These are phyloP conservation scores for Tenthredo notha DNA, from an alignment of 2,888 invertebrate genomes.

Conservation along the genomic window DNA sequence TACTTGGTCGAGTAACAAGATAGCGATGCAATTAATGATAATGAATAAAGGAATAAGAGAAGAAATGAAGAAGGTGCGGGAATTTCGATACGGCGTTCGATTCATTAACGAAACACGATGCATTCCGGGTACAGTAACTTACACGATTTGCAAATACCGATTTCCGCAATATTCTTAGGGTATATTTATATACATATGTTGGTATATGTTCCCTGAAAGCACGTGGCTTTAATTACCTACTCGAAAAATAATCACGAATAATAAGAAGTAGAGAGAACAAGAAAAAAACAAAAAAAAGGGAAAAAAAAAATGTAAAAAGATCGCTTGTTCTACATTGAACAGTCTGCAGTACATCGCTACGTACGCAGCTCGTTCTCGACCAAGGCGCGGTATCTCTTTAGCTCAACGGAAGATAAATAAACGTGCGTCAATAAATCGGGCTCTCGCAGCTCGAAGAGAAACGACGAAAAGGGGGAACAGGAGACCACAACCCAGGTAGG, in stretches of 20 bases:
- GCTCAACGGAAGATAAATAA: conserved; percentile 35
- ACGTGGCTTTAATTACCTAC: not conserved
- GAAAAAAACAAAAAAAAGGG: no score
- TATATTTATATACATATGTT: not conserved
- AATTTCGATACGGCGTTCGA: conserved; percentile 58
- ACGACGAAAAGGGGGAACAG: conserved; percentile 32
- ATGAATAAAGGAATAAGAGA: conserved; percentile 44
- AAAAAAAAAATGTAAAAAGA: not conserved
- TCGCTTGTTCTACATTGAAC: conserved; percentile 14
- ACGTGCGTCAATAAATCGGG: conserved; percentile 44
- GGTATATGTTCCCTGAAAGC: not conserved
- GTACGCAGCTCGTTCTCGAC: conserved; percentile 18
- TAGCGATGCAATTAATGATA: conserved; percentile 61
- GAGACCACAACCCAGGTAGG: conserved; percentile 4
- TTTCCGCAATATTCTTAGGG: conserved; percentile 45
- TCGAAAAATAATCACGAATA: not conserved
- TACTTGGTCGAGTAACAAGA: conserved; percentile 57
- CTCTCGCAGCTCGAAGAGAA: conserved; percentile 35
- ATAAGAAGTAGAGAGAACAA: not conserved
- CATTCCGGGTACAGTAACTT: conserved; percentile 57
- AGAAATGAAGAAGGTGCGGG: conserved; percentile 7
- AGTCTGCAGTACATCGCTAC: conserved; percentile 24
- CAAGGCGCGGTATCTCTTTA: conserved; percentile 33
- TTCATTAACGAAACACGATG: conserved; percentile 64
- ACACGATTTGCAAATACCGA: conserved; percentile 54